Evolutionary conservation across 2,888 invertebrate genomes (phyloP).

Genomic region (Drosophila peninsularis): DNA sequence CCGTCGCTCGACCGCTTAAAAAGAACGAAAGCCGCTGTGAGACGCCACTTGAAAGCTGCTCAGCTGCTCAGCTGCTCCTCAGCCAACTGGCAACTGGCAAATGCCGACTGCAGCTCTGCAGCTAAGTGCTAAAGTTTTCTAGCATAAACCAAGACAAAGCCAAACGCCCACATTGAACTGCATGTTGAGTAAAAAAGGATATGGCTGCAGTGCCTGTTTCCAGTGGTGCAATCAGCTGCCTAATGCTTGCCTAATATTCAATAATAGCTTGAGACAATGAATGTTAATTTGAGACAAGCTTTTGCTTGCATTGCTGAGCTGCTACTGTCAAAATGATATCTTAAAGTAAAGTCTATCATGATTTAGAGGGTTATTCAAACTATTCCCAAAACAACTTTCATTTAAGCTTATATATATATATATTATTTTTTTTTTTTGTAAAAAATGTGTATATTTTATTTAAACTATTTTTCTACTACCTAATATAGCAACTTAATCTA

Average conservation of each 20-base stretch:
- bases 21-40: constrained; percentile 38
- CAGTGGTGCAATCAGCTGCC: background rate
- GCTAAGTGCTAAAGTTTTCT: constrained; percentile 72
- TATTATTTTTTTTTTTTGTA: too few species aligned
- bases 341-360: too few species aligned
- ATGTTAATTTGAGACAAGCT: background rate
- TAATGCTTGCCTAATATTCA: background rate
- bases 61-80: constrained; percentile 8
- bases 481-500: too few species aligned
- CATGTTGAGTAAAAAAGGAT: background rate
- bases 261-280: background rate
- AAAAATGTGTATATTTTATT: too few species aligned
- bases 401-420: too few species aligned
- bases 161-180: constrained; percentile 22
- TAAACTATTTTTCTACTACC: too few species aligned
- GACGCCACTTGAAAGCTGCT: constrained; percentile 28
- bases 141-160: constrained; percentile 47
- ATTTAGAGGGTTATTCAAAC: too few species aligned
- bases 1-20: constrained; percentile 70
- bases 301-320: too few species aligned
- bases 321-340: too few species aligned
- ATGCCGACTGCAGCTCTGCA: constrained; percentile 32
- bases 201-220: background rate
- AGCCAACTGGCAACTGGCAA: background rate
- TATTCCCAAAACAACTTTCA: too few species aligned